Evolutionary conservation across 2,888 invertebrate species (phyloP).

Genomic region (Cantharis rufa): DNA sequence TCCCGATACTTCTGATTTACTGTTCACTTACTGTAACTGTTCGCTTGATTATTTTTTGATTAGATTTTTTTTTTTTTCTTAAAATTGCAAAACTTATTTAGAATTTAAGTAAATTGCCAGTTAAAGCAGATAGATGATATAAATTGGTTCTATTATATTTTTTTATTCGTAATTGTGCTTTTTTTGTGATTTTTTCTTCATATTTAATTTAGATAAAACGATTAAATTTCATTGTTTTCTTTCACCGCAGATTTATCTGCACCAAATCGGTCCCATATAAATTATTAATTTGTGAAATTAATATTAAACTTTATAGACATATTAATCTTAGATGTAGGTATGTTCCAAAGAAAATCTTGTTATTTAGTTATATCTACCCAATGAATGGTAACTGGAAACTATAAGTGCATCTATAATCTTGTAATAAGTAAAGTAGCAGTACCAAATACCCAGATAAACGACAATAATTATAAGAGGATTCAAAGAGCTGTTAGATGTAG

Average conservation of each 20-base stretch:
- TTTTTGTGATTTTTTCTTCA: too few relatives aligned
- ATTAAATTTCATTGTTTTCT: too few relatives aligned
- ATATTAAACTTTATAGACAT: too few relatives aligned
- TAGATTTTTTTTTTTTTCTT: constrained; percentile 7
- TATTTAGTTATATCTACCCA: background rate
- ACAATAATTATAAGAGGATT: constrained; percentile 37
- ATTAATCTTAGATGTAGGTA: too few relatives aligned
- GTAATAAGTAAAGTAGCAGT: background rate
- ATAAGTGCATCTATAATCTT: background rate
- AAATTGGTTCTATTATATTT: too few relatives aligned
- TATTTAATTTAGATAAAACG: too few relatives aligned
- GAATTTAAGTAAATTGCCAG: background rate
- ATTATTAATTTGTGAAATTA: too few relatives aligned
- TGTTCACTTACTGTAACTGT: constrained; percentile 33
- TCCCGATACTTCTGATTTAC: constrained; percentile 42
- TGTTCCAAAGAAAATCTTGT: background rate
- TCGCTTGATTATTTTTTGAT: constrained; percentile 42
- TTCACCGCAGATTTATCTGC: too few relatives aligned
- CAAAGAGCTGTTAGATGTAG: constrained; percentile 38
- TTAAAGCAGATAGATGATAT: background rate
- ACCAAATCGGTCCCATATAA: too few relatives aligned
- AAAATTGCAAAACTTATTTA: background rate
- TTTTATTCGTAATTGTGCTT: too few relatives aligned
- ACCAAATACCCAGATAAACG: constrained; percentile 15
- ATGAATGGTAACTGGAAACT: background rate